These are phyloP conservation scores for Diabrotica balteata DNA, from an alignment of 2,888 invertebrate species.

Conservation along the genomic window DNA sequence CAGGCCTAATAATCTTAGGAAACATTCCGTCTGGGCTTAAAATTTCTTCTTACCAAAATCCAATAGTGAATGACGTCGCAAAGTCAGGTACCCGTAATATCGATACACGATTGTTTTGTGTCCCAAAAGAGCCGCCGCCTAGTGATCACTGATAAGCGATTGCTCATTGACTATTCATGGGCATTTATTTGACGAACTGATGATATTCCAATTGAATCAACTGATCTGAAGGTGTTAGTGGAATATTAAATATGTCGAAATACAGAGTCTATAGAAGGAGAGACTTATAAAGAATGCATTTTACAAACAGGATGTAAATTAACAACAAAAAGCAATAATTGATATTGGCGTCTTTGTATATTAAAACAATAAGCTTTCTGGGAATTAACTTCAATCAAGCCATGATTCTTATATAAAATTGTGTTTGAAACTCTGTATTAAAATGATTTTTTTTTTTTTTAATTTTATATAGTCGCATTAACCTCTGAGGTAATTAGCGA, in stretches of 20 bases:
- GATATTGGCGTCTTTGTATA: slow-evolving; percentile 11
- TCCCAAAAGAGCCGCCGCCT: slow-evolving; percentile 40
- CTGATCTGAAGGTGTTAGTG: slow-evolving; percentile 42
- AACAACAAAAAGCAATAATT: slow-evolving; percentile 5
- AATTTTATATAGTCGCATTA: too few relatives aligned
- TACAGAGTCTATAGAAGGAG: slow-evolving; percentile 8
- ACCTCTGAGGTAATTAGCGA: too few relatives aligned
- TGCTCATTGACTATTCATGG: slow-evolving; percentile 53
- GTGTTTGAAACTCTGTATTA: too few relatives aligned
- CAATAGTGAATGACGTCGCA: slow-evolving; percentile 43
- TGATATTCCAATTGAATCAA: slow-evolving; percentile 52
- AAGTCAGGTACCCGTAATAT: slow-evolving; percentile 36
- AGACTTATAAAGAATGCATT: slow-evolving; percentile 6
- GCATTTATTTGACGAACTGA: slow-evolving; percentile 50
- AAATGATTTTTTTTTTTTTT: too few relatives aligned
- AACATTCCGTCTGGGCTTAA: slow-evolving; percentile 16
- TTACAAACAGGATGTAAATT: slow-evolving; percentile 11
- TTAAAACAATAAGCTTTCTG: not conserved
- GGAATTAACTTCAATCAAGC: too few relatives aligned
- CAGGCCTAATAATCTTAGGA: slow-evolving; percentile 9
- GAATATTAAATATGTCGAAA: slow-evolving; percentile 40
- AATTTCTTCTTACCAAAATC: slow-evolving; percentile 29
- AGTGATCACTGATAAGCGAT: slow-evolving; percentile 46
- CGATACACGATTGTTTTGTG: slow-evolving; percentile 43
- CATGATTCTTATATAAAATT: too few relatives aligned